Base-by-base conservation (phyloP, 2,113 vertebrate genomes). In the Tachysurus fulvidraco region DNA sequence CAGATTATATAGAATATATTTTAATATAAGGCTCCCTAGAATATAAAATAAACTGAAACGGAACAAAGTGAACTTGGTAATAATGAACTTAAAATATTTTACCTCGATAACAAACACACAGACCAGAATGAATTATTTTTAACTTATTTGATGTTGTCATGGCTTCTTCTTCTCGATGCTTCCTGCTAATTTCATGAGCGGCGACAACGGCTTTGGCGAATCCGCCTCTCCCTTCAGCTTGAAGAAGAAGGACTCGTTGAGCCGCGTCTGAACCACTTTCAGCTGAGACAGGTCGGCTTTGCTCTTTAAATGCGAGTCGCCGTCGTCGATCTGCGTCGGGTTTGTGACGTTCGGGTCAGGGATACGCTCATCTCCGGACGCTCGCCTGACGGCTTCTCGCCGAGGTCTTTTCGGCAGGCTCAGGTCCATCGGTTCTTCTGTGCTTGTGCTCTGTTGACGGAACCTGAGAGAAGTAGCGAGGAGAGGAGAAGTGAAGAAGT, bases 171-270 rank as follows among this genome's bases (percentile, higher is more conserved):
- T 80, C 59, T 91, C 88, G 65, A 81, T 44, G 50, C 88, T 83
- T 82, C 92, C 89, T 52, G 46, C 19, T 0, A 93, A 87, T 30
- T 94, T 95, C 93, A 94, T 94, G 81, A 96, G 91, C 0, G 95
- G 95, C 21, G 93, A 95, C 73, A 85, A 87, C 0, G 95, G 90
- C 59, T 94, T 92, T 0, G 93, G 92, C 0, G 92, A 92, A 25
- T n/a, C 81, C 44, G 50, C 57, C 0, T 94, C 92, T 77, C 94
- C 94, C 87, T 95, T 96, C 1, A 93, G 59, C 88, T 91, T 96
- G 90, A 96, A 95, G 52, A 94, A 96, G 88, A 95, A 96, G 6
- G 93, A 95, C 84, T 95, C 94, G 11, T 95, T 95, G 57, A 96
- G 93, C 64, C 89, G 93, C 71, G 85, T 95, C 91, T 96, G 95